phyloP scores from a whole-genome alignment of 2,797 vertebrate genomes.

The Todus mexicanus region DNA sequence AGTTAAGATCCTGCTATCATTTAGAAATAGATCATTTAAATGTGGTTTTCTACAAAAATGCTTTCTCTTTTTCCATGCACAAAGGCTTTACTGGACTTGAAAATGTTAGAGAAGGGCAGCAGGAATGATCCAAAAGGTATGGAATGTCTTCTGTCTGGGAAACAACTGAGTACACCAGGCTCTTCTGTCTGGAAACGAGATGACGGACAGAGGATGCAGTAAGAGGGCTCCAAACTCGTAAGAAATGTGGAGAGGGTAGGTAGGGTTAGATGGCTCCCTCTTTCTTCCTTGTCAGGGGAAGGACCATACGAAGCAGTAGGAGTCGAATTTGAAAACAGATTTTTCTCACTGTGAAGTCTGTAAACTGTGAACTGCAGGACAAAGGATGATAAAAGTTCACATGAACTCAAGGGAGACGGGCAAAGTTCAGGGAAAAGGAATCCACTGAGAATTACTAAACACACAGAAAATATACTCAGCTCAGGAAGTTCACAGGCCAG shows the following conservation, averaged over 20 bases:
- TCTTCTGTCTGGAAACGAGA: slow-evolving; percentile 8
- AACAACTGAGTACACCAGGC: background rate
- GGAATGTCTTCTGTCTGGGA: slow-evolving; percentile 31
- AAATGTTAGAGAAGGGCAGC: background rate
- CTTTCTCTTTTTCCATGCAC: background rate
- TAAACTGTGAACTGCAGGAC: background rate
- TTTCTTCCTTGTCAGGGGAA: background rate
- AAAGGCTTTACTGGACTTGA: background rate
- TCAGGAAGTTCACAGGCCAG: background rate
- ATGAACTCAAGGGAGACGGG: background rate
- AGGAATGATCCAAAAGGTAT: slow-evolving; percentile 15
- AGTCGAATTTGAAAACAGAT: background rate
- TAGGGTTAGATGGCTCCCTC: background rate
- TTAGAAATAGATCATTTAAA: background rate
- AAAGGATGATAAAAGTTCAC: background rate
- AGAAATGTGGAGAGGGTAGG: background rate
- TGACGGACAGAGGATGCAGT: background rate
- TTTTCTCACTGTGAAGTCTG: background rate
- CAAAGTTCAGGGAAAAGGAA: background rate
- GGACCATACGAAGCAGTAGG: background rate
- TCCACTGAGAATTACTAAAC: background rate
- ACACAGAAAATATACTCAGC: background rate
- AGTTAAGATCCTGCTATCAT: background rate
- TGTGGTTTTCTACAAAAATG: background rate
- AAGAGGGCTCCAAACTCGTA: background rate